phyloP scores from a whole-genome alignment of 2,113 vertebrate genomes.

The Enhydra lutris region DNA sequence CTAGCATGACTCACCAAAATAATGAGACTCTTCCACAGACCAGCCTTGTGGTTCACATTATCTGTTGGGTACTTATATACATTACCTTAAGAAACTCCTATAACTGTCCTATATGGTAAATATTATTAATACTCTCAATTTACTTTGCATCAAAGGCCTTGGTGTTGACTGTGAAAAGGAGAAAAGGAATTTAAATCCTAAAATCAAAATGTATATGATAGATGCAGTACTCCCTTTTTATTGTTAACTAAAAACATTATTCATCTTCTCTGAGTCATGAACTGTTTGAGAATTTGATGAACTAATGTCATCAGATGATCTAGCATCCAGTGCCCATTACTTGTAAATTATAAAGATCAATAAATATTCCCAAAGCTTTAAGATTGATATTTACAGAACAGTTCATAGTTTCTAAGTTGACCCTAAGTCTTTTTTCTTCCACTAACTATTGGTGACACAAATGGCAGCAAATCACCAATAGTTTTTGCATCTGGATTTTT shows the following conservation, averaged over 20 bases:
- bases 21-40: background rate
- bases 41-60: background rate
- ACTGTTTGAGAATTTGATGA: background rate
- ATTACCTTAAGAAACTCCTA: background rate
- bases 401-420: background rate
- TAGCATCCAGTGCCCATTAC: background rate
- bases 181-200: background rate
- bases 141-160: background rate
- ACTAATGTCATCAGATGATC: background rate
- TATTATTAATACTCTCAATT: background rate
- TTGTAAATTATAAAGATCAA: background rate
- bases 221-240: background rate
- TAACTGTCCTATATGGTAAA: background rate
- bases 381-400: constrained; percentile 37
- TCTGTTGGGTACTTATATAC: background rate
- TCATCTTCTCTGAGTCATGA: background rate
- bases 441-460: background rate
- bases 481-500: constrained; percentile 1
- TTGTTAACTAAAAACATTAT: background rate
- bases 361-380: background rate
- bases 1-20: background rate
- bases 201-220: background rate
- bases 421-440: background rate
- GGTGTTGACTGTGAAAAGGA: background rate
- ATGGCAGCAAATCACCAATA: background rate